Percentiles rank a stretch among this genome's conserved stretches.
phyloP scores from a whole-genome alignment of 2,797 vertebrate genomes.

The Heteromormyrus szaboi region DNA sequence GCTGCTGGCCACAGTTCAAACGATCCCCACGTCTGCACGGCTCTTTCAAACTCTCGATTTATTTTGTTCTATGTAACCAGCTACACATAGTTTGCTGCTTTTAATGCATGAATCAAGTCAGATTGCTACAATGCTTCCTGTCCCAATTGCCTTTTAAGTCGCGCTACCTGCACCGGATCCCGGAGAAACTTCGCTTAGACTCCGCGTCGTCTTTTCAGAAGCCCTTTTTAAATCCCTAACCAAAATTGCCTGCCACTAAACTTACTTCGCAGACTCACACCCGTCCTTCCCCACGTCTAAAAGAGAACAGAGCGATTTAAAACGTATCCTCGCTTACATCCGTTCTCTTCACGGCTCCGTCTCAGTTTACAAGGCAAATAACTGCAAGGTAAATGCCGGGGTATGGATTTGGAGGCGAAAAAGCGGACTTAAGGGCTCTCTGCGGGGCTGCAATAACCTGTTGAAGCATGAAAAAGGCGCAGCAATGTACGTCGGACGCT shows the following conservation, averaged over 20 bases:
- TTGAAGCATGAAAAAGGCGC: not conserved
- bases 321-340: not conserved
- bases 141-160: not conserved
- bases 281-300: not conserved
- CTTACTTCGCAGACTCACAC: not conserved
- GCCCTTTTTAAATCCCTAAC: not conserved
- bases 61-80: not conserved
- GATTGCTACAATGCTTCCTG: not conserved
- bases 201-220: not conserved
- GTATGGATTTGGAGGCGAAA: not conserved
- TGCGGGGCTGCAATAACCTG: slow-evolving; percentile 12
- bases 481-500: not conserved
- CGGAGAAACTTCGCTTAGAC: not conserved
- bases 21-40: not conserved
- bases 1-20: slow-evolving; percentile 14
- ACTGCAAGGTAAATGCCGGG: slow-evolving; percentile 2
- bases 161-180: not conserved
- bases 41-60: not conserved
- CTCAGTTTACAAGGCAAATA: not conserved
- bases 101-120: not conserved
- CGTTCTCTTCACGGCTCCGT: not conserved
- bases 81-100: not conserved
- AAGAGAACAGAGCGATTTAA: not conserved
- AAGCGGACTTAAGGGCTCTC: not conserved
- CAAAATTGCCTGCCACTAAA: not conserved